Conservation (phyloP, 2,888 invertebrate species). For the Matsumyia berberina region DNA sequence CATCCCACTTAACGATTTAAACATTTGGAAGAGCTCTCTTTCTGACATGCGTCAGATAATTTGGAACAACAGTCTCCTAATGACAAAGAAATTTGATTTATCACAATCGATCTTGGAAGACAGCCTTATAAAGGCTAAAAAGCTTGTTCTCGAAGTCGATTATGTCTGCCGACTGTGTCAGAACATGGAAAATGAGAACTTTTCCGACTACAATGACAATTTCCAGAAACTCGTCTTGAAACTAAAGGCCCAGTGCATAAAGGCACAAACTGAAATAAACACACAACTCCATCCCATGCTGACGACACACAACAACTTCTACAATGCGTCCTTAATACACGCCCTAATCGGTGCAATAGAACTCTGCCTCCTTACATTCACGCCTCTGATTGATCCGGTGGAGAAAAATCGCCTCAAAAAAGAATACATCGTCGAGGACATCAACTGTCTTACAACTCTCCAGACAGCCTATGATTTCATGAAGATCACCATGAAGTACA, state of each 20-base stretch:
- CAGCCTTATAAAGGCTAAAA: constrained; percentile 77
- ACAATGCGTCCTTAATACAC: constrained; percentile 78
- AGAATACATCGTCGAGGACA: constrained; percentile 89
- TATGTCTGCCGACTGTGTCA: constrained; percentile 78
- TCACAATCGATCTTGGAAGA: constrained; percentile 63
- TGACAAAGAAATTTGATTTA: constrained; percentile 75
- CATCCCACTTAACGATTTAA: constrained; percentile 81
- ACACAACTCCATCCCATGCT: constrained; percentile 59
- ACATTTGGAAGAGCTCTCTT: constrained; percentile 80
- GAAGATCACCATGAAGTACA: constrained; percentile 82
- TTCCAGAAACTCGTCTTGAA: constrained; percentile 78
- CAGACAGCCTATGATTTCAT: constrained; percentile 86
- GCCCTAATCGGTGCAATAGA: constrained; percentile 85
- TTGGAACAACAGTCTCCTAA: constrained; percentile 85
- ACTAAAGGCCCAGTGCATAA: constrained; percentile 43
- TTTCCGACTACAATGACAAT: constrained; percentile 78
- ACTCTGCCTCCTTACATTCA: constrained; percentile 86
- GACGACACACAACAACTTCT: constrained; percentile 64
- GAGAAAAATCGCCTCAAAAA: constrained; percentile 91
- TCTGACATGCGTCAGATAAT: constrained; percentile 84
- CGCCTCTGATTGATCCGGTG: constrained; percentile 92
- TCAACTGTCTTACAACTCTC: constrained; percentile 86
- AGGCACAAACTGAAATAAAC: constrained; percentile 63
- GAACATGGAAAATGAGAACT: constrained; percentile 76
- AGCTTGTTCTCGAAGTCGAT: constrained; percentile 80